Evolutionary conservation across 2,113 vertebrate genomes (phyloP), one percentile per base, ranked within the genome.

Genomic region (Ariopsis seemanni): DNA sequence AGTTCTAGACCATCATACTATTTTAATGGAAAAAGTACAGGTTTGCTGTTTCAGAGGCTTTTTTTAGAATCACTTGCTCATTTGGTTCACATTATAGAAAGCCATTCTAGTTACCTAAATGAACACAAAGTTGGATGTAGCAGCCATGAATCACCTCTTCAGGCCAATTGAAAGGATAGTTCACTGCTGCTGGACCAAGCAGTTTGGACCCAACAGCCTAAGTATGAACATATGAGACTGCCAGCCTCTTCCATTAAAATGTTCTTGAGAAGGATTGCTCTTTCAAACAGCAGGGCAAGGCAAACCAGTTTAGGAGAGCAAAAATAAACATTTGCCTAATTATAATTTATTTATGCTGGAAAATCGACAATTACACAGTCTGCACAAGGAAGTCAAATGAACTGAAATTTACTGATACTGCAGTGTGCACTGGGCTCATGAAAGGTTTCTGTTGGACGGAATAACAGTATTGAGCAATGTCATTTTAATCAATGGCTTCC

Each of bases 331-430:
- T 63, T 89, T 85, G 85, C 85, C 81, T 80, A n/a, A 82, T 65
- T 86, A 91, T 87, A 93, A 89, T 95, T 95, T 95, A 91, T 95
- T 95, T 94, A 90, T 89, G 12, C 89, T 92, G 91, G 88, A 91
- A 88, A 87, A 91, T 88, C 62, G 91, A 92, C 91, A 91, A 92
- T 94, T 92, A 58, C 88, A 90, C 91, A 92, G 91, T 92, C 92
- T 94, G 91, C 86, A 92, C 80, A 15, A 14, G 89, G 89, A 90
- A 88, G 88, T 88, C 90, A 90, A 78, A 88, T 84, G 53, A 88
- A 82, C 63, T 81, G n/a, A 57, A 34, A 20, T 58, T 11, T 80
- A 30, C n/a, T 20, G 53, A 80, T 22, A 34, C 34, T 72, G 69
- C 18, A 25, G 15, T 34, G 22, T 30, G n/a, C 14, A 34, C 17